Conservation (phyloP, 2,888 invertebrate genomes). For the Drosophila mayaguana region DNA sequence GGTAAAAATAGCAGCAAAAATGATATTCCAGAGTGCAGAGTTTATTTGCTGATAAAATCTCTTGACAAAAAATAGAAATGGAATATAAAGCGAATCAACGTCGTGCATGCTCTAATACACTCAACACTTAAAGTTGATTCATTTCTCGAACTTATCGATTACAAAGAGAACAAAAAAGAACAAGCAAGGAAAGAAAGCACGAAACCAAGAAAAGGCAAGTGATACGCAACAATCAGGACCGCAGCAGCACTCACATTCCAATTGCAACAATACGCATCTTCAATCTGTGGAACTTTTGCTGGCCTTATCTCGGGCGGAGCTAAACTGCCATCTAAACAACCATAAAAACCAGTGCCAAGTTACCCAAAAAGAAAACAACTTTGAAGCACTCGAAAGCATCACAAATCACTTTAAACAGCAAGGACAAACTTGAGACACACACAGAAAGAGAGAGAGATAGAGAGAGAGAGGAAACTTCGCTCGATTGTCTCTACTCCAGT, state of each 20-base stretch:
- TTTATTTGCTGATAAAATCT: background rate
- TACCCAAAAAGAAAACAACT: conserved; percentile 60
- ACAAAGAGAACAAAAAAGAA: conserved; percentile 1
- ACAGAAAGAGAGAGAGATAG: conserved; percentile 20
- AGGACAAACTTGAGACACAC: conserved; percentile 62
- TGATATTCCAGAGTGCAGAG: background rate
- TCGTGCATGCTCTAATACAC: conserved; percentile 1
- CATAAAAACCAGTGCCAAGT: conserved; percentile 73
- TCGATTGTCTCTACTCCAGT: conserved; percentile 41
- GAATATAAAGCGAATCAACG: conserved; percentile 3
- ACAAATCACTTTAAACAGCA: conserved; percentile 77
- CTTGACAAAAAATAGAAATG: background rate
- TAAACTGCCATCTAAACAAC: conserved; percentile 72
- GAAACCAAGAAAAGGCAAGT: conserved; percentile 9
- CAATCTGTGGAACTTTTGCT: conserved; percentile 52
- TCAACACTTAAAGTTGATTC: conserved; percentile 28
- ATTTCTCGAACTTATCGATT: conserved; percentile 41
- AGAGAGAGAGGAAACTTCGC: conserved; percentile 28
- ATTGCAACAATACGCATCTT: conserved; percentile 64
- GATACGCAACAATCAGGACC: conserved; percentile 25
- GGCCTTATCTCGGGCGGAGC: conserved; percentile 50
- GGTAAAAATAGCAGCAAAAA: conserved; percentile 1
- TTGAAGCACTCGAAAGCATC: conserved; percentile 70
- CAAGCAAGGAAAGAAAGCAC: no score
- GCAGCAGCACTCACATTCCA: conserved; percentile 45